Evolutionary conservation across 2,113 vertebrate species (phyloP).

Genomic region (Eleginops maclovinus): DNA sequence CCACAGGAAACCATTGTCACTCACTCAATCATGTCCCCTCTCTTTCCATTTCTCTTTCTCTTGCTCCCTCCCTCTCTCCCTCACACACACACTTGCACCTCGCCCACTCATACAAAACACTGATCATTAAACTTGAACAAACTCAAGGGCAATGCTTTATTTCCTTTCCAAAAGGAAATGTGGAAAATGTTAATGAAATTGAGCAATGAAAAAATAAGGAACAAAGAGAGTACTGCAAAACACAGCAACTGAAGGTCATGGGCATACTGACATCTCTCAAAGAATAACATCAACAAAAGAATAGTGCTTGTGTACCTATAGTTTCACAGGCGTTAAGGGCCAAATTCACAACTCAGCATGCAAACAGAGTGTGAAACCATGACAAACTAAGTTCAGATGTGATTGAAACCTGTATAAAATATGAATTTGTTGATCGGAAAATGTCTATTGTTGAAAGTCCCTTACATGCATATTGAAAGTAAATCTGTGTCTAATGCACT

Average conservation of each 20-base stretch:
- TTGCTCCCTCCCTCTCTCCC: constrained; percentile 28
- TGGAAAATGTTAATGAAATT: constrained; percentile 71
- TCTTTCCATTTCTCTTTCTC: constrained; percentile 17
- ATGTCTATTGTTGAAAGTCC: not conserved
- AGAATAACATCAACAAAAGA: constrained; percentile 7
- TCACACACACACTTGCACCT: constrained; percentile 25
- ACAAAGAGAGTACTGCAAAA: constrained; percentile 18
- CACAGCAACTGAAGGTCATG: constrained; percentile 59
- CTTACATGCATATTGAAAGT: not conserved
- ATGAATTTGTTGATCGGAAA: not conserved
- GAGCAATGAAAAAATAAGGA: constrained; percentile 39
- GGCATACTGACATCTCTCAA: constrained; percentile 27
- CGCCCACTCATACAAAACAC: constrained; percentile 34
- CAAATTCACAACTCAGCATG: constrained; percentile 37
- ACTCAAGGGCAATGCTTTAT: constrained; percentile 76
- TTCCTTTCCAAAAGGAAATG: constrained; percentile 54
- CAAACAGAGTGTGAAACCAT: constrained; percentile 12
- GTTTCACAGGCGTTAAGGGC: constrained; percentile 47
- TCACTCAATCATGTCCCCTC: constrained; percentile 53
- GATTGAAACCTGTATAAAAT: not conserved
- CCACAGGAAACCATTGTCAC: constrained; percentile 60
- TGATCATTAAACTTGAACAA: constrained; percentile 72
- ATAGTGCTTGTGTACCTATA: not conserved
- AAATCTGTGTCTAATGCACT: constrained; percentile 2
- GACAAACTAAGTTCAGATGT: constrained; percentile 6